Percentiles rank a stretch among this genome's conserved stretches.
Conservation (phyloP, 2,888 invertebrate species). For the Julus scanicus region DNA sequence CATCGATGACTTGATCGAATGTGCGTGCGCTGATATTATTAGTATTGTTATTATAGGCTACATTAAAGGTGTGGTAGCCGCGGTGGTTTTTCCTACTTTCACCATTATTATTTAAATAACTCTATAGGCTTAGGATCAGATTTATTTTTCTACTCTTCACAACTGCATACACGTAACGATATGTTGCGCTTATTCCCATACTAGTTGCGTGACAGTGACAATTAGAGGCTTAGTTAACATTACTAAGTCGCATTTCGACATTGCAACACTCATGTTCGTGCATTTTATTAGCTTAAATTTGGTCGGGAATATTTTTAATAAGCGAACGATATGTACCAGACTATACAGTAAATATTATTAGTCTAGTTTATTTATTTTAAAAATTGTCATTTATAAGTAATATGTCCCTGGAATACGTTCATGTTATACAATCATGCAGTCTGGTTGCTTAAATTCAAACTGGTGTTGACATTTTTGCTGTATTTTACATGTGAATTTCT, state of each 20-base stretch:
- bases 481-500: too few species aligned
- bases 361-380: too few species aligned
- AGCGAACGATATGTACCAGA: neutral
- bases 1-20: constrained; percentile 10
- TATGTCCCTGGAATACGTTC: too few species aligned
- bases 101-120: constrained; percentile 36
- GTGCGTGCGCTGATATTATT: constrained; percentile 6
- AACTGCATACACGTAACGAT: neutral
- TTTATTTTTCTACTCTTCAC: constrained; percentile 7
- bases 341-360: neutral
- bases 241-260: neutral
- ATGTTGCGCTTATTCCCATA: neutral
- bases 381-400: too few species aligned
- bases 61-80: constrained; percentile 43
- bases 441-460: too few species aligned
- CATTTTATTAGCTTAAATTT: neutral
- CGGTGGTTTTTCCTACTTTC: constrained; percentile 34
- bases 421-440: too few species aligned
- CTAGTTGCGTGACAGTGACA: constrained; percentile 25
- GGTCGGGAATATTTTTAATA: neutral
- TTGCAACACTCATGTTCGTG: neutral
- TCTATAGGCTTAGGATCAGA: constrained; percentile 23
- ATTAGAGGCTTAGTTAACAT: neutral
- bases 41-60: constrained; percentile 41
- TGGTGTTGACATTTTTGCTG: too few species aligned